phyloP scores from a whole-genome alignment of 2,888 invertebrate species.

The Himalopsyche tibetana region DNA sequence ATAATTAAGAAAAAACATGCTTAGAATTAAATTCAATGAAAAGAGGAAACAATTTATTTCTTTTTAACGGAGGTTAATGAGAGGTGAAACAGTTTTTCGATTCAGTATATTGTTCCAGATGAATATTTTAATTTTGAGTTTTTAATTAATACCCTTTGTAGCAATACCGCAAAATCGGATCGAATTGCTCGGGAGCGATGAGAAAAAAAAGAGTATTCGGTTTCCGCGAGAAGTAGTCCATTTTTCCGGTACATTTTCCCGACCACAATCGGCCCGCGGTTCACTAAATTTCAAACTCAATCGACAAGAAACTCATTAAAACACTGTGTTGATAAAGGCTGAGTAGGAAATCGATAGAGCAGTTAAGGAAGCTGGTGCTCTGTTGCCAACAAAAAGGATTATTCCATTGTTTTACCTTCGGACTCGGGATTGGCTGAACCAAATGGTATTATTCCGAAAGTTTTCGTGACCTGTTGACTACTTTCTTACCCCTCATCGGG shows the following conservation, averaged over 20 bases:
- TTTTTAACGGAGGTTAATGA: too few relatives aligned
- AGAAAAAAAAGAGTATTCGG: not conserved
- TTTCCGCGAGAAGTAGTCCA: slow-evolving; percentile 21
- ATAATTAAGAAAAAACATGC: too few relatives aligned
- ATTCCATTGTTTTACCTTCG: slow-evolving; percentile 31
- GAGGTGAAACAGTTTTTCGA: too few relatives aligned
- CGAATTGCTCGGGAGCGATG: not conserved
- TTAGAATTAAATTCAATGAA: too few relatives aligned
- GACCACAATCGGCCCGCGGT: slow-evolving; percentile 37
- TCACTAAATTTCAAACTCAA: slow-evolving; percentile 55
- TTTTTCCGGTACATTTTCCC: slow-evolving; percentile 37
- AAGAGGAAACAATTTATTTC: too few relatives aligned
- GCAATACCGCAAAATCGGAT: not conserved
- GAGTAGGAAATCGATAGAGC: slow-evolving; percentile 20
- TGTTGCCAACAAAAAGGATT: slow-evolving; percentile 27
- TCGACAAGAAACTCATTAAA: slow-evolving; percentile 63
- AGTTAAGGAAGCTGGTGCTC: slow-evolving; percentile 15
- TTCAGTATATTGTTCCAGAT: too few relatives aligned
- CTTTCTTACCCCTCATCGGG: slow-evolving; percentile 42
- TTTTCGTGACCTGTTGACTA: slow-evolving; percentile 22
- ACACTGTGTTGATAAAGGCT: slow-evolving; percentile 57
- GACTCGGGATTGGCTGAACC: slow-evolving; percentile 37
- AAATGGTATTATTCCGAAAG: slow-evolving; percentile 6
- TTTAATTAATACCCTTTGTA: not conserved
- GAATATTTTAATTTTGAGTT: not conserved